Evolutionary conservation across 2,797 vertebrate species (phyloP).

Genomic region (Pseudomugil tenellus): DNA sequence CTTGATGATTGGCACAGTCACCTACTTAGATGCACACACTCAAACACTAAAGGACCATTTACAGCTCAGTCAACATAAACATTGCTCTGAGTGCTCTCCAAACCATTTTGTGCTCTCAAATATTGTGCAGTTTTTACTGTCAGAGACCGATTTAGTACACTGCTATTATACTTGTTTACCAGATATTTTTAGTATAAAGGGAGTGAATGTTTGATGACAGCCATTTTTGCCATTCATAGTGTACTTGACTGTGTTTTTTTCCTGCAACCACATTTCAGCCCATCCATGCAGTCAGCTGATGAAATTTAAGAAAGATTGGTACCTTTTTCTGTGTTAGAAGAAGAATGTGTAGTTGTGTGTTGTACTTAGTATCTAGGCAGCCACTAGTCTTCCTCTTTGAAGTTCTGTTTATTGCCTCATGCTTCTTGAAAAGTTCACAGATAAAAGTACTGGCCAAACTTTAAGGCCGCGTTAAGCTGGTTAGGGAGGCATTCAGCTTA

Average conservation of each 20-base stretch:
- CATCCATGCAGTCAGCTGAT: not conserved
- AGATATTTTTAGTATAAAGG: not conserved
- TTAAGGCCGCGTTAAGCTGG: constrained; percentile 17
- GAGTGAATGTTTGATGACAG: constrained; percentile 1
- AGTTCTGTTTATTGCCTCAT: constrained; percentile 22
- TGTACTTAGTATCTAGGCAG: not conserved
- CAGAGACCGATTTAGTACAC: not conserved
- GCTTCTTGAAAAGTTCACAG: constrained; percentile 22
- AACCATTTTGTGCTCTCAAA: not conserved
- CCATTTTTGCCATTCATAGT: not conserved
- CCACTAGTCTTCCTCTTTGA: constrained; percentile 14
- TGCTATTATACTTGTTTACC: not conserved
- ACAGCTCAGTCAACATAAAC: constrained; percentile 18
- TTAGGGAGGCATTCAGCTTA: constrained; percentile 1
- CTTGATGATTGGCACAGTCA: constrained; percentile 28
- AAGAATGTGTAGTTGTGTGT: not conserved
- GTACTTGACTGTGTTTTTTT: not conserved
- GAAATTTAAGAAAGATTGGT: not conserved
- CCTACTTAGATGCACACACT: constrained; percentile 8
- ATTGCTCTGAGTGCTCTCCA: constrained; percentile 5
- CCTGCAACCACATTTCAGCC: not conserved
- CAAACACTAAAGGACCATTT: not conserved
- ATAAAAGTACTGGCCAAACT: constrained; percentile 27
- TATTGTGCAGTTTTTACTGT: constrained; percentile 15
- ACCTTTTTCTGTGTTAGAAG: not conserved